These are phyloP conservation scores for Encarsia formosa DNA, from an alignment of 2,888 invertebrate genomes.

Conservation along the genomic window DNA sequence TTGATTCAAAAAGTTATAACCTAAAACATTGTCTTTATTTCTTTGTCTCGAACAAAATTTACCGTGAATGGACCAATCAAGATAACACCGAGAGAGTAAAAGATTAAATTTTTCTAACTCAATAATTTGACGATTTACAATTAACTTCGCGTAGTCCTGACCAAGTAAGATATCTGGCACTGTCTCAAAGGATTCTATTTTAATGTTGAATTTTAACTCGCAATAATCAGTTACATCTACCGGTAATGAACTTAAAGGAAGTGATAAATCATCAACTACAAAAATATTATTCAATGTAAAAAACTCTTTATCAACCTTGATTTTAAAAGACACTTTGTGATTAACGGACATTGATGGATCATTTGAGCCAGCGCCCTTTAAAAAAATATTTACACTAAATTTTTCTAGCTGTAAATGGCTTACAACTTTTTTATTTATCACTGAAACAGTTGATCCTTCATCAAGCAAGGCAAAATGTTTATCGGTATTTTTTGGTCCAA, in stretches of 20 bases:
- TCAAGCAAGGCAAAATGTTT: background rate
- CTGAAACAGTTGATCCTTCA: background rate
- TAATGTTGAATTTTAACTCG: background rate
- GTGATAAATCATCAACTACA: background rate
- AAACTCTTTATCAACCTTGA: background rate
- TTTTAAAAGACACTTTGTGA: background rate
- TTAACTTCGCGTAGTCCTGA: background rate
- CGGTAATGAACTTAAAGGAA: background rate
- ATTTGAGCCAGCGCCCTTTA: background rate
- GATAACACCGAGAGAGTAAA: background rate
- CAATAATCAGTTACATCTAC: background rate
- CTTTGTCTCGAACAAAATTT: no score
- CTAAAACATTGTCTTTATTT: no score
- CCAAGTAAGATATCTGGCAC: background rate
- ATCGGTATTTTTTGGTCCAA: background rate
- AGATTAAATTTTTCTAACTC: background rate
- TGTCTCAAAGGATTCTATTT: background rate
- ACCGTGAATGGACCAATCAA: conserved; percentile 3
- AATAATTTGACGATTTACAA: background rate
- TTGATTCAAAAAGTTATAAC: no score
- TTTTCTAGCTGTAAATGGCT: background rate
- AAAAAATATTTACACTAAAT: background rate
- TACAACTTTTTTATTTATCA: background rate
- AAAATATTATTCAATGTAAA: background rate
- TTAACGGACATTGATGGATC: background rate